A percentile compares a stretch with the other conserved stretches of the same genome.
Evolutionary conservation across 2,797 vertebrate genomes (phyloP).

Genomic region (Poliocrania exsul): DNA sequence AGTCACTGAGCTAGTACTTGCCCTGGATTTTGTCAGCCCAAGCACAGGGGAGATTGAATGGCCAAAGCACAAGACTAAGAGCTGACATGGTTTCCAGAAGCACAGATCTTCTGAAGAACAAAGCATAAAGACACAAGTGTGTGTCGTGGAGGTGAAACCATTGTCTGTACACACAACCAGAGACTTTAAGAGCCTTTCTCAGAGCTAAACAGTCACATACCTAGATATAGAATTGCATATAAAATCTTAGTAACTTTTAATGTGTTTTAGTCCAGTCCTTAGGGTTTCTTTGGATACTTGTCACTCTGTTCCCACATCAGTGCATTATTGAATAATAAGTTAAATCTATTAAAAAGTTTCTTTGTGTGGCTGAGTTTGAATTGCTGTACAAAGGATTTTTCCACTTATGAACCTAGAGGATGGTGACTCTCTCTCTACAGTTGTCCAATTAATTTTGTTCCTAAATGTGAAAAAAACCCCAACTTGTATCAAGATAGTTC

Average conservation of each 20-base stretch:
- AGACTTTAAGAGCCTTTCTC: not conserved
- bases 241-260: not conserved
- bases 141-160: not conserved
- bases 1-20: not conserved
- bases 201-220: not conserved
- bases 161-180: rapidly evolving
- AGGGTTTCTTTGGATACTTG: not conserved
- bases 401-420: not conserved
- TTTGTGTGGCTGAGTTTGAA: constrained; percentile 20
- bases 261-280: not conserved
- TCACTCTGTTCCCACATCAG: not conserved
- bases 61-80: not conserved
- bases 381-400: constrained; percentile 30
- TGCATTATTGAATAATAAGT: constrained; percentile 5
- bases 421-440: not conserved
- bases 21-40: not conserved
- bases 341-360: constrained; percentile 11
- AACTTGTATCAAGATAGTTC: not conserved
- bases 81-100: not conserved
- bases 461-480: not conserved
- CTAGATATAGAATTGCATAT: not conserved
- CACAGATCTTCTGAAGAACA: not conserved
- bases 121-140: not conserved
- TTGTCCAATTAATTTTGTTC: constrained; percentile 56
- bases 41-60: not conserved